Base-by-base conservation (phyloP, 2,888 invertebrate species). In the Netelia fuscicornis region DNA sequence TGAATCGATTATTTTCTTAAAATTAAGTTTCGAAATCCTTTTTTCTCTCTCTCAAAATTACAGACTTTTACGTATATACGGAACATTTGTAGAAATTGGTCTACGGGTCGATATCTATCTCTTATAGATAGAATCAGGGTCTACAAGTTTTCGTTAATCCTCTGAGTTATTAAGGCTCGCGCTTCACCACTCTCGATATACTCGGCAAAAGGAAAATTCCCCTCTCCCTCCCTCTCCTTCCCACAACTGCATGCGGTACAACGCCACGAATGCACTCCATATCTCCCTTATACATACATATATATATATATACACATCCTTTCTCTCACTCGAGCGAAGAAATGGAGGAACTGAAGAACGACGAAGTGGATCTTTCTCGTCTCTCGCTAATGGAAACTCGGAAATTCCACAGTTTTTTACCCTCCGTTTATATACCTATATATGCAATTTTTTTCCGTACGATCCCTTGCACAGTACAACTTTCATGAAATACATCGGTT, bases 301-400 rank as follows among this genome's bases (percentile, higher is more conserved):
- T n/a, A 48, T 48, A 48, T 48, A 48, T 13, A 48, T 48, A 48
- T 48, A 48, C 13, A 48, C 13, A 11, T 71, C 56, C 71, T 42
- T 71, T 71, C 58, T 37, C 56, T 58, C 71, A 8, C 20, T 58
- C 56, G 23, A 25, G 62, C 79, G 79, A 56, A 71, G 64, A 72
- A 72, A 80, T 11, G 79, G 64, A 71, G 64, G 62, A 64, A 62
- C 62, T 44, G 44, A 75, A 64, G 52, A 62, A 65, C 79, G 65
- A 56, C 54, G 65, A 80, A 65, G 64, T 20, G 37, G 13, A 44
- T 74, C 64, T 72, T 6, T 58, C 58, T 17, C 20, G 20, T 58
- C 79, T 64, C 72, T 64, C 72, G 79, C 72, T 80, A 80, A 72
- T 79, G 79, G 79, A 79, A 79, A 79, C 71, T 64, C 56, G 64